Percentiles rank a stretch among this genome's conserved stretches.
Evolutionary conservation across 2,113 vertebrate genomes (phyloP).

Genomic region (Dendrocopos noguchii): DNA sequence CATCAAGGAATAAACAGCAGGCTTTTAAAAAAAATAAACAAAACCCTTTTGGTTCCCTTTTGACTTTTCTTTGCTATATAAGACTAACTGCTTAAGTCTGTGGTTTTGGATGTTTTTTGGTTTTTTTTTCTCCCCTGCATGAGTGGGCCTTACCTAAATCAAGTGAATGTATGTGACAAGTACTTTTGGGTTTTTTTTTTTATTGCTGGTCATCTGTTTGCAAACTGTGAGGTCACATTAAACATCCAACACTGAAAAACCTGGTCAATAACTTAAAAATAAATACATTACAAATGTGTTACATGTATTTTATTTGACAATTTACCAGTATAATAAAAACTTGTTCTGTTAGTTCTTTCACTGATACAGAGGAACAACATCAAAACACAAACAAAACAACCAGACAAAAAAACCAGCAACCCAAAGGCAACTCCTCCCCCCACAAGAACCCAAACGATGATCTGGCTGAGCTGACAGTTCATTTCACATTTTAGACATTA

Average conservation of each 20-base stretch:
- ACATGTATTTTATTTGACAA: slow-evolving; percentile 48
- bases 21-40: not conserved
- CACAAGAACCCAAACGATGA: not conserved
- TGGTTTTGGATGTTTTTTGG: not conserved
- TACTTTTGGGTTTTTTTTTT: fast-evolving
- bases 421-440: not conserved
- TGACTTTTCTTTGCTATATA: not conserved
- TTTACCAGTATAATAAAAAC: slow-evolving; percentile 15
- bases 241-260: not conserved
- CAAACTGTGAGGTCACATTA: not conserved
- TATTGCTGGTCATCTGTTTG: not conserved
- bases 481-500: slow-evolving; percentile 16
- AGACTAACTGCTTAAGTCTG: not conserved
- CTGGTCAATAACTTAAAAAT: not conserved
- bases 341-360: slow-evolving; percentile 43
- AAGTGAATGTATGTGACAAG: not conserved
- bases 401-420: not conserved
- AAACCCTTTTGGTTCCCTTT: not conserved
- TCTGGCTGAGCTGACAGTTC: not conserved
- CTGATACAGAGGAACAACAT: slow-evolving; percentile 23
- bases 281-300: not conserved
- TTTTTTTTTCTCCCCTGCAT: not conserved
- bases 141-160: not conserved
- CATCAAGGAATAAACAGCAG: not conserved
- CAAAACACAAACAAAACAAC: too few species aligned